Base-by-base conservation (phyloP, 2,888 invertebrate species). In the Melanchra persicariae region DNA sequence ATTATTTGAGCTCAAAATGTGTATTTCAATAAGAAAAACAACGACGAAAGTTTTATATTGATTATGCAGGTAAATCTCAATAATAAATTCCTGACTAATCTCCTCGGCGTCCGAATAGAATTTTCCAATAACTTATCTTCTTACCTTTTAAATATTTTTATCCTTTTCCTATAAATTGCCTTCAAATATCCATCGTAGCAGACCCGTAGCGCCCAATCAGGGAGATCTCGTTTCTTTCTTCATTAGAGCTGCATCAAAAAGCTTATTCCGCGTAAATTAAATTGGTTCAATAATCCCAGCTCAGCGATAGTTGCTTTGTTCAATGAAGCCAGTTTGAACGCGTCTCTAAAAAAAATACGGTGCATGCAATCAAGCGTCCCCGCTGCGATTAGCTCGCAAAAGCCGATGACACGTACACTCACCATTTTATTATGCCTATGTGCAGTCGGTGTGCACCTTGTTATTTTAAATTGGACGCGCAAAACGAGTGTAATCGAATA, bases 231-330 rank as follows among this genome's bases (percentile, higher is more conserved):
- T 84, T 87, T 77, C 82, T 83, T 87, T 83, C 87, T 91, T 91
- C 89, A 90, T 91, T 91, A 91, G 86, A 87, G 87, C 85, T 83
- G 88, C 85, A 88, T 91, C 89, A 88, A 88, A 91, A 89, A 90
- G 91, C 91, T 91, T 91, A 91, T 91, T 92, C 92, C 87, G 88
- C 86, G 89, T 84, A 92, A 91, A 92, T 89, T 89, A 91, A 93
- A 94, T 93, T 93, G 93, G 91, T 90, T 91, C 93, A 93, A 93
- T 94, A 93, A 93, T 92, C 92, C 88, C 82, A 83, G 89, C 89
- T 89, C 89, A 88, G 90, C 91, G 90, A 91, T 91, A 91, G 92
- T 91, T 92, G 92, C 93, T 92, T 91, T 91, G 92, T 91, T 90
- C 93, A 91, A 90, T 92, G 92, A 90, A 91, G 91, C 91, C 89